phyloP scores from a whole-genome alignment of 2,113 vertebrate genomes.

The Rallus limicola region DNA sequence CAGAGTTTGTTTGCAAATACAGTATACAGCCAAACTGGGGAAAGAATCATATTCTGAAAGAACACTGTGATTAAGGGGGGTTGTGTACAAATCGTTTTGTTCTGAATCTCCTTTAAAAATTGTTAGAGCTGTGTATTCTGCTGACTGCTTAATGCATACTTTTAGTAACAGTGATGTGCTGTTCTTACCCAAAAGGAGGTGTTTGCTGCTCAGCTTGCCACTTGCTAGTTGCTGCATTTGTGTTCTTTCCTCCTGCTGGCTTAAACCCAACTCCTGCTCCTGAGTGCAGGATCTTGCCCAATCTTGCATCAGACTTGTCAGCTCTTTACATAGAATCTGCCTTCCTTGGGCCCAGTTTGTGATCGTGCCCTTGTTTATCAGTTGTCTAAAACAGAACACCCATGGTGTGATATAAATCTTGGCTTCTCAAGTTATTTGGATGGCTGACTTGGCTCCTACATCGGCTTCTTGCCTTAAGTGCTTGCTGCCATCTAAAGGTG shows the following conservation, averaged over 20 bases:
- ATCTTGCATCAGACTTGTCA: not conserved
- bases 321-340: not conserved
- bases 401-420: not conserved
- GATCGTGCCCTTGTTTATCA: not conserved
- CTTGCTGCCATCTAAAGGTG: not conserved
- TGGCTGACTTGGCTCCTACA: not conserved
- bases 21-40: too few species aligned
- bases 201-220: not conserved
- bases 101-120: not conserved
- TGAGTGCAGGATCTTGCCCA: not conserved
- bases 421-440: not conserved
- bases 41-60: not conserved
- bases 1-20: not conserved
- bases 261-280: fast-evolving
- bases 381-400: not conserved
- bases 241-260: not conserved
- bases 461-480: not conserved
- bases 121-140: not conserved
- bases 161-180: not conserved
- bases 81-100: not conserved
- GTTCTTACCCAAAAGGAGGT: not conserved
- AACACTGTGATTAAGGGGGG: not conserved
- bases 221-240: not conserved
- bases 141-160: not conserved
- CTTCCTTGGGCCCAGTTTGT: not conserved